A percentile compares a stretch with the other conserved stretches of the same genome.
Evolutionary conservation across 2,113 vertebrate genomes (phyloP).

Genomic region (Cynocephalus volans): DNA sequence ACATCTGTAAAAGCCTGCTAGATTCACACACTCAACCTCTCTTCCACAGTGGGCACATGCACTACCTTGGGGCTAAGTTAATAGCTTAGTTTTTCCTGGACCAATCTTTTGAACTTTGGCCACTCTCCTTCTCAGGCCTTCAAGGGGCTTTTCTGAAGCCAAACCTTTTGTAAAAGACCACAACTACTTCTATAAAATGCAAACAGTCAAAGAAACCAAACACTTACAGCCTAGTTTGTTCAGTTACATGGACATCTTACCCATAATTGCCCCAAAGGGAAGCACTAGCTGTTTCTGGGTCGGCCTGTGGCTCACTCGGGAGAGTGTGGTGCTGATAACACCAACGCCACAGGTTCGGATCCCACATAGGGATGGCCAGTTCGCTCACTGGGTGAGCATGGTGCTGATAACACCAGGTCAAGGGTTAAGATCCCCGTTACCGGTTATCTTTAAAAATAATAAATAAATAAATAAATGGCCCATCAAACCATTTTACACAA

Average conservation of each 20-base stretch:
- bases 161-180: conserved; percentile 25
- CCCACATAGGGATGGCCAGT: too few species aligned
- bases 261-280: neutral
- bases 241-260: neutral
- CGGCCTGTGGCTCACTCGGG: too few species aligned
- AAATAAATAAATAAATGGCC: neutral
- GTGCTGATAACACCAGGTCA: too few species aligned
- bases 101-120: neutral
- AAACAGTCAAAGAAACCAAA: conserved; percentile 6
- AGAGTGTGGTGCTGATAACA: too few species aligned
- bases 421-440: too few species aligned
- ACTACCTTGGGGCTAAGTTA: neutral
- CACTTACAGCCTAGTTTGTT: neutral
- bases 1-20: neutral
- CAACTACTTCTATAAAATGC: neutral
- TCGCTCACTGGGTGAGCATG: too few species aligned
- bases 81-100: neutral
- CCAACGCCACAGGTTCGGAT: too few species aligned
- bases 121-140: neutral
- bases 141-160: neutral
- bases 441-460: too few species aligned
- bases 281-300: neutral
- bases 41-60: accelerated
- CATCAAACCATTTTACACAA: neutral
- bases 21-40: neutral